These are phyloP conservation scores for Gasterosteus nipponicus DNA, from an alignment of 2,113 vertebrate species.

Conservation along the genomic window DNA sequence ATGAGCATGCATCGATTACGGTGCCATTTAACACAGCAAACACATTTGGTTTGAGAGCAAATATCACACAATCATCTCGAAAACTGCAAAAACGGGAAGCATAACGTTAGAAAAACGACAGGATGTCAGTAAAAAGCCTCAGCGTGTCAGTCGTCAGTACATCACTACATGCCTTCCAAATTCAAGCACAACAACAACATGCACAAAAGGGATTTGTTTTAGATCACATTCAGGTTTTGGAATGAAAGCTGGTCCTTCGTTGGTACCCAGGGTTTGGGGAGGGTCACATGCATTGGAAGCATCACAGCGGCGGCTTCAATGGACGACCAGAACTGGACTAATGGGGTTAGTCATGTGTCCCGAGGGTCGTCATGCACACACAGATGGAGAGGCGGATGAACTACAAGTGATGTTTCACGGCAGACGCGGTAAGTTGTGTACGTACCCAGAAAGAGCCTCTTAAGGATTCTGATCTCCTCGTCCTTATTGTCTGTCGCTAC, in stretches of 20 bases:
- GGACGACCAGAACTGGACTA: not conserved
- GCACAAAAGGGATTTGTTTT: slow-evolving; percentile 3
- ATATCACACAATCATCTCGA: slow-evolving; percentile 8
- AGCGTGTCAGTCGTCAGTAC: slow-evolving; percentile 4
- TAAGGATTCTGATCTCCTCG: slow-evolving; percentile 92
- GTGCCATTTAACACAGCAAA: slow-evolving; percentile 4
- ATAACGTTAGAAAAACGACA: not conserved
- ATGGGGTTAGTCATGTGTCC: slow-evolving; percentile 39
- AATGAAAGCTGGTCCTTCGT: not conserved
- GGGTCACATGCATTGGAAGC: slow-evolving; percentile 31
- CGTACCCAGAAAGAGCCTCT: slow-evolving; percentile 95
- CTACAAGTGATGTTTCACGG: slow-evolving; percentile 65
- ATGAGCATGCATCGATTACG: slow-evolving; percentile 17
- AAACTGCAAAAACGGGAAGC: slow-evolving; percentile 3
- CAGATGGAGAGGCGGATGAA: slow-evolving; percentile 51
- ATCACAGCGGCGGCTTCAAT: not conserved
- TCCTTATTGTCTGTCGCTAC: slow-evolving; percentile 95
- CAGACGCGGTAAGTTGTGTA: slow-evolving; percentile 77
- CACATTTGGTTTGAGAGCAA: slow-evolving; percentile 3
- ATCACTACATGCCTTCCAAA: not conserved
- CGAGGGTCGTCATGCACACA: slow-evolving; percentile 46
- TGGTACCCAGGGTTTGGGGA: not conserved
- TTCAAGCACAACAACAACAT: slow-evolving; percentile 1
- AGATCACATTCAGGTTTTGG: not conserved
- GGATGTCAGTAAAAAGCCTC: not conserved